A percentile compares a stretch with the other conserved stretches of the same genome.
These are phyloP conservation scores for Drosophila lowei DNA, from an alignment of 1,140 invertebrate genomes.

Conservation along the genomic window DNA sequence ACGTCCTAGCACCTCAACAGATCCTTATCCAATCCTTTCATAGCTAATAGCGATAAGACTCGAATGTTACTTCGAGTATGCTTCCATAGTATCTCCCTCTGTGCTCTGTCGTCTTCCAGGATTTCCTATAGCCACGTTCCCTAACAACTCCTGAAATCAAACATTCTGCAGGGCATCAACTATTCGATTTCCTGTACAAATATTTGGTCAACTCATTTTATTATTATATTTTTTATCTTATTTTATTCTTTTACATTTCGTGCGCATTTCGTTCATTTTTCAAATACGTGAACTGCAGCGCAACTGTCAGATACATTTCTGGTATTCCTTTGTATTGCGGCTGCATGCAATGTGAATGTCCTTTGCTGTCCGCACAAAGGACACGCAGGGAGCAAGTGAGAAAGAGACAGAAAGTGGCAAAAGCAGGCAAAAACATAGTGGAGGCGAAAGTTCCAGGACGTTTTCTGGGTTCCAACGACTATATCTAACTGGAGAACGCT, in stretches of 20 bases:
- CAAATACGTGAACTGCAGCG: slow-evolving; percentile 59
- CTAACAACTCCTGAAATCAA: too few relatives aligned
- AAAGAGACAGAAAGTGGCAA: background rate
- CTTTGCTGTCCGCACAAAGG: slow-evolving; percentile 72
- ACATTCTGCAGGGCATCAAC: background rate
- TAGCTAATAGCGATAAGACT: too few relatives aligned
- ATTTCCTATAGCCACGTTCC: too few relatives aligned
- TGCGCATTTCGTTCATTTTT: slow-evolving; percentile 64
- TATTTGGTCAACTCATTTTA: background rate
- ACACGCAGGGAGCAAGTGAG: slow-evolving; percentile 49
- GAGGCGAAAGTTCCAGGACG: background rate
- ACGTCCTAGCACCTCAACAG: too few relatives aligned
- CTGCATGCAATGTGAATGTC: slow-evolving; percentile 66
- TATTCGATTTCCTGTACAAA: background rate
- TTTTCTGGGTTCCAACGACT: too few relatives aligned
- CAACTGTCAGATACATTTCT: slow-evolving; percentile 75
- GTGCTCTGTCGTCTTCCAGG: too few relatives aligned
- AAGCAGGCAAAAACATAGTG: background rate
- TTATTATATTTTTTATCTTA: slow-evolving; percentile 12
- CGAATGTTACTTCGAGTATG: too few relatives aligned
- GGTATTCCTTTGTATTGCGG: slow-evolving; percentile 44
- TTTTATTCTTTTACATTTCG: slow-evolving; percentile 11
- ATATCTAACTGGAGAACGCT: too few relatives aligned
- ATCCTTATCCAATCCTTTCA: too few relatives aligned
- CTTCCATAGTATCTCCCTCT: too few relatives aligned